Evolutionary conservation across 23 tunicate species (phyloP).

Genomic region (Ascidia mentula): DNA sequence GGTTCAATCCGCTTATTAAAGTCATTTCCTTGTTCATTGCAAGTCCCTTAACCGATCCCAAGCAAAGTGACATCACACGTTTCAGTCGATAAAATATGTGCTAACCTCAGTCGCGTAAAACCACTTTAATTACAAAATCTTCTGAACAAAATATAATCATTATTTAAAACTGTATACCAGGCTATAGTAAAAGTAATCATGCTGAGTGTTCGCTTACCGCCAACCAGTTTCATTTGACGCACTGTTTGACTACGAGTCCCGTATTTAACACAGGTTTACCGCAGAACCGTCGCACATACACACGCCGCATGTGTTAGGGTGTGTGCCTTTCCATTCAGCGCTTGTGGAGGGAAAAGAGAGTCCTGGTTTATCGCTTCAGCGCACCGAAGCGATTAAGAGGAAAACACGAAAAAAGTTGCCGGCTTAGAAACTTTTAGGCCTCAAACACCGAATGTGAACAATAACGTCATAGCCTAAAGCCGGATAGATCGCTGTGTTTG

Average conservation of each 20-base stretch:
- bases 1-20: constrained; percentile 28
- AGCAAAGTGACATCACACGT: constrained; percentile 34
- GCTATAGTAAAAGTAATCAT: neutral
- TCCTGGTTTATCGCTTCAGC: constrained; percentile 3
- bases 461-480: constrained; percentile 9
- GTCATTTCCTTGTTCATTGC: constrained; percentile 72
- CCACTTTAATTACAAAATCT: neutral
- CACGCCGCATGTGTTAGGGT: neutral
- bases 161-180: neutral
- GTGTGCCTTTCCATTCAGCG: neutral
- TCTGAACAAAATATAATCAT: neutral
- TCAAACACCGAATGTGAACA: neutral
- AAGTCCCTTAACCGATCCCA: neutral
- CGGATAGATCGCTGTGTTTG: too few relatives aligned
- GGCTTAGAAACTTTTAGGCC: neutral
- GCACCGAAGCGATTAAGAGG: constrained; percentile 12
- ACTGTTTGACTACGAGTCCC: neutral
- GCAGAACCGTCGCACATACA: neutral
- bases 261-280: neutral
- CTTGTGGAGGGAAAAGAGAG: neutral
- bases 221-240: neutral
- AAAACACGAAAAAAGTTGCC: neutral
- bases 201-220: neutral
- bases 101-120: neutral
- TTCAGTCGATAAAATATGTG: neutral